These are phyloP conservation scores for Trichosurus vulpecula DNA, from an alignment of 2,797 vertebrate species.

Conservation along the genomic window DNA sequence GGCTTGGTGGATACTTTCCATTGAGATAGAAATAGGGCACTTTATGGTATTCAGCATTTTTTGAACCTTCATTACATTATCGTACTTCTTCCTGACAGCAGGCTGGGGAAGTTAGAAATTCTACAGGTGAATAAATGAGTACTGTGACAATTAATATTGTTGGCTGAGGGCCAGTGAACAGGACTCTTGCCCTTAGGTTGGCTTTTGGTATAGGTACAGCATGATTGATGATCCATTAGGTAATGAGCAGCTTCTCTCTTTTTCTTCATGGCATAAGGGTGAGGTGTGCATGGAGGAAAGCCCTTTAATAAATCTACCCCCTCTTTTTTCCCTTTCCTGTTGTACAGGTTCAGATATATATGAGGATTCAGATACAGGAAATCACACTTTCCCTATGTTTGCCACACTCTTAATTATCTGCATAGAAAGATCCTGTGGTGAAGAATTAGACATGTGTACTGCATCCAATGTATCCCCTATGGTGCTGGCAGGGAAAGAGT, in stretches of 20 bases:
- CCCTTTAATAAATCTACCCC: constrained; percentile 21
- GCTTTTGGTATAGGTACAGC: constrained; percentile 31
- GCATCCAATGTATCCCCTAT: constrained; percentile 25
- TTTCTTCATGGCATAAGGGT: not conserved
- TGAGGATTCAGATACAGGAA: constrained; percentile 60
- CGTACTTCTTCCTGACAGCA: constrained; percentile 63
- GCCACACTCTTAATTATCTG: constrained; percentile 58
- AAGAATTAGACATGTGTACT: constrained; percentile 52
- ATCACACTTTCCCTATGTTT: constrained; percentile 67
- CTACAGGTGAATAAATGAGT: constrained; percentile 73
- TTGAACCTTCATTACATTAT: constrained; percentile 58
- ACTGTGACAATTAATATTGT: constrained; percentile 29
- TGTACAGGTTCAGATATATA: constrained; percentile 49
- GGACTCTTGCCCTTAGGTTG: not conserved
- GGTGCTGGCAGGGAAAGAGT: constrained; percentile 59
- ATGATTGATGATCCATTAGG: constrained; percentile 45
- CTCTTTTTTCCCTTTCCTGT: constrained; percentile 47
- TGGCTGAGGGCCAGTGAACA: constrained; percentile 26
- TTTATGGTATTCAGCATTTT: constrained; percentile 21
- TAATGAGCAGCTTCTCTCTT: not conserved
- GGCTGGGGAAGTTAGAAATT: constrained; percentile 51
- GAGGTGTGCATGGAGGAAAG: constrained; percentile 49
- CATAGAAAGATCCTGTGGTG: constrained; percentile 61
- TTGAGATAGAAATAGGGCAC: constrained; percentile 52
- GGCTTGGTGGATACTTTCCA: constrained; percentile 34